phyloP scores from a whole-genome alignment of 1,140 invertebrate genomes.

The Galendromus occidentalis region DNA sequence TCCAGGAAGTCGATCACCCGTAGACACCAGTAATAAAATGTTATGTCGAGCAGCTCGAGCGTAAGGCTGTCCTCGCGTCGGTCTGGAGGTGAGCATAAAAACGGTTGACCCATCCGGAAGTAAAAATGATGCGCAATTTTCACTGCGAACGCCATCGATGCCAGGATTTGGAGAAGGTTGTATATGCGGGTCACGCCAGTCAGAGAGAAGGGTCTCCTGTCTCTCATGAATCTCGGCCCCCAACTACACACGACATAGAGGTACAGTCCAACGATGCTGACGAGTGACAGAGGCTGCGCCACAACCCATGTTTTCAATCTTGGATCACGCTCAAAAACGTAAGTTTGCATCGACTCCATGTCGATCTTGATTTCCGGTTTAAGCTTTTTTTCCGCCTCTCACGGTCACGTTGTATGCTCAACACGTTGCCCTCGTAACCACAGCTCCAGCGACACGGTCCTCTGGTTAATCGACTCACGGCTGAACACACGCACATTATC shows the following conservation, averaged over 20 bases:
- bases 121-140: not conserved
- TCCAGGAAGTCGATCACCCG: slow-evolving; percentile 27
- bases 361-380: too few relatives aligned
- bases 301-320: not conserved
- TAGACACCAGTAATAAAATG: not conserved
- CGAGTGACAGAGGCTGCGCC: not conserved
- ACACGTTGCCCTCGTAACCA: too few relatives aligned
- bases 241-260: not conserved
- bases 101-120: not conserved
- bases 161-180: not conserved
- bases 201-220: not conserved
- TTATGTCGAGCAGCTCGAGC: not conserved
- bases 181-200: not conserved
- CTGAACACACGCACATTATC: too few relatives aligned
- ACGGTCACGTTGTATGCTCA: too few relatives aligned
- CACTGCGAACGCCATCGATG: not conserved
- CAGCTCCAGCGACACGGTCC: too few relatives aligned
- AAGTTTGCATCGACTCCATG: too few relatives aligned
- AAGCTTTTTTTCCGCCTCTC: too few relatives aligned
- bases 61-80: not conserved
- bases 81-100: not conserved
- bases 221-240: not conserved
- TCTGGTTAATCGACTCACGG: too few relatives aligned
- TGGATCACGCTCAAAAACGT: not conserved
- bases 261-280: not conserved